Base-by-base conservation (phyloP, 2,888 invertebrate species). In the Anticlea derivata region DNA sequence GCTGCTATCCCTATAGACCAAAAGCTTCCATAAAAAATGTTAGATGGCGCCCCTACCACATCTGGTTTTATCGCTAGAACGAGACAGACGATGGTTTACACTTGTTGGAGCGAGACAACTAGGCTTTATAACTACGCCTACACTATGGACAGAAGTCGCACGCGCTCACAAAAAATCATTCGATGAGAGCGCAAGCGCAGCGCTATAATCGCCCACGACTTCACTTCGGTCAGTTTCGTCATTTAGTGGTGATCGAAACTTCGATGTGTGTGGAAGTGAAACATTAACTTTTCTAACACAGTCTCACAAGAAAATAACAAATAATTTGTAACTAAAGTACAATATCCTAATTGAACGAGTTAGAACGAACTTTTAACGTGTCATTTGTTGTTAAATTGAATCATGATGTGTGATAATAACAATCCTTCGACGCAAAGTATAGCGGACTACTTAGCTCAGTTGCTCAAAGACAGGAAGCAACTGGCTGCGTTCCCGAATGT, bases 381-480 rank as follows among this genome's bases (percentile, higher is more conserved):
- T 75, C 76, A 68, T 72, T 73, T 81, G 81, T 86, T 87, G 59
- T 78, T 68, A 73, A 79, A 74, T 78, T 74, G 71, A 75, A 83
- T 81, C 84, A 91, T 83, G 83, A 91, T 91, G 91, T 90, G 91
- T 87, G 91, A 91, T 83, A 87, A 83, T 84, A 90, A 80, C 83
- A 89, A 80, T 87, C 93, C 94, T 78, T 96, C 95, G 87, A 97
- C 97, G 92, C 97, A 97, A 91, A 97, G 97, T 93, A 97, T 97
- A 93, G 98, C 99, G 92, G 99, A 99, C 93, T 99, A 99, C 93
- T 94, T 99, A 94, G 98, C 99, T 88, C 99, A 99, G 93, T 95
- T 99, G 93, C 94, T 99, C 88, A 99, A 99, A 94, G 99, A 99
- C 94, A 97, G 99, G 93, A 99, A 99, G 93, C 99, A 99, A 93